A percentile compares a stretch with the other conserved stretches of the same genome.
These are phyloP conservation scores for Leptinotarsa haldemani DNA, from an alignment of 2,888 invertebrate genomes.

Conservation along the genomic window DNA sequence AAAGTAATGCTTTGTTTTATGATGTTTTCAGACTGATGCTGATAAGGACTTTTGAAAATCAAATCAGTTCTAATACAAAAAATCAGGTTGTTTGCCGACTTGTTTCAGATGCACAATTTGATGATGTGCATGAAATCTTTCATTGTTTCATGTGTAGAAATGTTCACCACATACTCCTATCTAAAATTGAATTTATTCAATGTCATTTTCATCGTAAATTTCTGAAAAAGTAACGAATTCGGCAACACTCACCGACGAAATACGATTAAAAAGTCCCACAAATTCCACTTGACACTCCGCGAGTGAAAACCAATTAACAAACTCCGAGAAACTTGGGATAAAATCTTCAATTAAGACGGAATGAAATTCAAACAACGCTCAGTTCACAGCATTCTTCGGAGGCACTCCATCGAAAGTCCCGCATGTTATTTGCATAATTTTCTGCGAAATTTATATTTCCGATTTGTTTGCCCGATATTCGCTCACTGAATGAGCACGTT, in stretches of 20 bases:
- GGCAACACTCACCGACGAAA: neutral
- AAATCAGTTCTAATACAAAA: no score
- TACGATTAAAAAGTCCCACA: neutral
- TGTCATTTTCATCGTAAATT: neutral
- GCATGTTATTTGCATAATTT: constrained; percentile 41
- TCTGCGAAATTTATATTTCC: constrained; percentile 41
- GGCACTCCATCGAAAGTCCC: constrained; percentile 27
- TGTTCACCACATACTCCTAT: no score
- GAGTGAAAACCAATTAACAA: neutral
- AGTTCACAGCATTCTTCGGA: constrained; percentile 28
- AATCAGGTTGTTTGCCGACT: no score
- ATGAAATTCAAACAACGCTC: constrained; percentile 1
- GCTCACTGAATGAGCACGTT: constrained; percentile 37
- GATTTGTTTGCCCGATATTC: constrained; percentile 43
- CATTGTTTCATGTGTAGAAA: no score
- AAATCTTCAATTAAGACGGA: neutral
- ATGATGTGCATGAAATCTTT: no score
- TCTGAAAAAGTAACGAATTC: neutral
- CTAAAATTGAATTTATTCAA: no score
- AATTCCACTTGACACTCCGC: neutral
- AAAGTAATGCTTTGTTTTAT: no score
- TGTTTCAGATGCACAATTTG: no score
- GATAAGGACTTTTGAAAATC: no score
- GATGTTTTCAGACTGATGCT: no score
- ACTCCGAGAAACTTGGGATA: neutral